phyloP scores from a whole-genome alignment of 1,140 invertebrate genomes.

The Latrodectus geometricus region DNA sequence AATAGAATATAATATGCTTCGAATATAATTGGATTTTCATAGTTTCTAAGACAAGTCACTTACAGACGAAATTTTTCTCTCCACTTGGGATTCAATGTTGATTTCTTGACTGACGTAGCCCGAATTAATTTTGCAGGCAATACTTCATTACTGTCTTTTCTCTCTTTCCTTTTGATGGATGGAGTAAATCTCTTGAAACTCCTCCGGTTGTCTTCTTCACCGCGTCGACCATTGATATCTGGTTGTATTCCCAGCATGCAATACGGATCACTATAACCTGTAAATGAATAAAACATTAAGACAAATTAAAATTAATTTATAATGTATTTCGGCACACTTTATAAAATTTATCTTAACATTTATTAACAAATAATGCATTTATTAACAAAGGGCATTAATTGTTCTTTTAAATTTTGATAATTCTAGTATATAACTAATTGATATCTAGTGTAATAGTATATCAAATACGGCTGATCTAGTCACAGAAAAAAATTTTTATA shows the following conservation, averaged over 20 bases:
- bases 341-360: too few species aligned
- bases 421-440: too few species aligned
- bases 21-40: too few species aligned
- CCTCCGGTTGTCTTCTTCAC: slow-evolving; percentile 19
- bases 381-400: too few species aligned
- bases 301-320: neutral
- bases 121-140: slow-evolving; percentile 93
- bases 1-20: too few species aligned
- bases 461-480: too few species aligned
- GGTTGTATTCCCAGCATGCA: slow-evolving; percentile 26
- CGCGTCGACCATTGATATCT: neutral
- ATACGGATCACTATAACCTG: neutral
- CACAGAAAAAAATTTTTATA: too few species aligned
- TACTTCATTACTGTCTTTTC: slow-evolving; percentile 68
- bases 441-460: too few species aligned
- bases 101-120: slow-evolving; percentile 89
- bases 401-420: too few species aligned
- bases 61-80: slow-evolving; percentile 96
- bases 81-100: slow-evolving; percentile 93
- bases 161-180: slow-evolving; percentile 81
- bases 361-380: too few species aligned
- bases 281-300: neutral
- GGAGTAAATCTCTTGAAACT: slow-evolving; percentile 36
- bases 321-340: too few species aligned
- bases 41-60: slow-evolving; percentile 70